These are phyloP conservation scores for Limenitis arthemis DNA, from an alignment of 2,888 invertebrate genomes.

Conservation along the genomic window DNA sequence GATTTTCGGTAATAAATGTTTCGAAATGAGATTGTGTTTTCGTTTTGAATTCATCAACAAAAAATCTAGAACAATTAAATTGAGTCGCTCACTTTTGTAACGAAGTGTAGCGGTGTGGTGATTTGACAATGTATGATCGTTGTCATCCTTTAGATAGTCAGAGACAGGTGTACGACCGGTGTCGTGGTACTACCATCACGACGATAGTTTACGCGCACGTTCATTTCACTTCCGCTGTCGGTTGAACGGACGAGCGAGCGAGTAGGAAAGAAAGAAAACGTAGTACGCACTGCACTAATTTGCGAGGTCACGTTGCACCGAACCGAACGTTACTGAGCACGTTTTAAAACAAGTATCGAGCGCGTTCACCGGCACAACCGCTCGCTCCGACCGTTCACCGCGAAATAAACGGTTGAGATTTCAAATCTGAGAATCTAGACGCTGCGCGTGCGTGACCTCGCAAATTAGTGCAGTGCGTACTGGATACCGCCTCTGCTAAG, in stretches of 20 bases:
- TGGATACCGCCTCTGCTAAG: slow-evolving; percentile 35
- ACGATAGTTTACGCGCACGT: slow-evolving; percentile 63
- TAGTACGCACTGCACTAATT: slow-evolving; percentile 67
- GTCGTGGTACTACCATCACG: slow-evolving; percentile 28
- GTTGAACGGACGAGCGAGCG: slow-evolving; percentile 56
- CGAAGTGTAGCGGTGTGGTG: too few relatives aligned
- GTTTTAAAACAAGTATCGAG: slow-evolving; percentile 52
- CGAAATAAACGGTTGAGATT: slow-evolving; percentile 73
- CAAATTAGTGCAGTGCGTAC: slow-evolving; percentile 61
- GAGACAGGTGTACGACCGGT: slow-evolving; percentile 27
- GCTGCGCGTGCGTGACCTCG: slow-evolving; percentile 65
- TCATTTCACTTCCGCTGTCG: slow-evolving; percentile 67
- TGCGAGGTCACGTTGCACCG: slow-evolving; percentile 64
- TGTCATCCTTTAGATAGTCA: background rate
- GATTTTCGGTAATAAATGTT: slow-evolving; percentile 22
- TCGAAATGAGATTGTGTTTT: slow-evolving; percentile 7
- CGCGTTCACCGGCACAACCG: slow-evolving; percentile 40
- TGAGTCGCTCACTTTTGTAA: background rate
- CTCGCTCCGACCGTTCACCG: slow-evolving; percentile 53
- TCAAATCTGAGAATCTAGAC: slow-evolving; percentile 68
- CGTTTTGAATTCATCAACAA: background rate
- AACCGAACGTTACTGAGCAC: slow-evolving; percentile 55
- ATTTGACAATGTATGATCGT: background rate
- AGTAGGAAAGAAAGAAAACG: slow-evolving; percentile 67
- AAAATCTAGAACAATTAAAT: background rate